phyloP scores from a whole-genome alignment of 2,113 vertebrate species.

The Catharus fuscescens region DNA sequence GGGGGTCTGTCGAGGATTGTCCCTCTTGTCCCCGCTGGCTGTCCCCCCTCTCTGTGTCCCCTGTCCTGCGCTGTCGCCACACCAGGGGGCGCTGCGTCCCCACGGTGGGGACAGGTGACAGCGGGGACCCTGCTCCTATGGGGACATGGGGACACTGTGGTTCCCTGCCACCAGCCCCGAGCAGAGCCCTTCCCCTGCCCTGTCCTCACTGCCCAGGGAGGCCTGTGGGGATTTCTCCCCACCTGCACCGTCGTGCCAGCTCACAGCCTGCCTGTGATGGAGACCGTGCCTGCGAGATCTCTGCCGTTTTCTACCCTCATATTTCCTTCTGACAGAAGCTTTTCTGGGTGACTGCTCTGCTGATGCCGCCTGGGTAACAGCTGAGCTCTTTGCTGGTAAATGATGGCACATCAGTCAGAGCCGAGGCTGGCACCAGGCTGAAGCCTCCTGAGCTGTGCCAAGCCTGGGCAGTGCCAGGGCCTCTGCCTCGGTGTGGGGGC shows the following conservation, averaged over 20 bases:
- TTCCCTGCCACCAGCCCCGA: rapidly evolving
- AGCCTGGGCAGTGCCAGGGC: not conserved
- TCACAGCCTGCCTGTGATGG: not conserved
- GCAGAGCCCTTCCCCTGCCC: not conserved
- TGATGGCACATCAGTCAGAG: conserved; percentile 49
- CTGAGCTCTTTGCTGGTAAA: conserved; percentile 56
- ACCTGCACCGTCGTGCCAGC: rapidly evolving
- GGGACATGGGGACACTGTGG: not conserved
- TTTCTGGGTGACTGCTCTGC: conserved; percentile 69
- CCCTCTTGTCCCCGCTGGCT: not conserved
- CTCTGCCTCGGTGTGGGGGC: rapidly evolving
- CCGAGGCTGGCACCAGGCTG: not conserved
- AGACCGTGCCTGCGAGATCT: conserved; percentile 44
- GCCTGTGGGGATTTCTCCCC: not conserved
- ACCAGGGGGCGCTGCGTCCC: not conserved
- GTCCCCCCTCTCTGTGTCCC: not conserved
- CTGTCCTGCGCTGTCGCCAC: not conserved
- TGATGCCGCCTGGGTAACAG: conserved; percentile 62
- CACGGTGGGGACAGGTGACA: not conserved
- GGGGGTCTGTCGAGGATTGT: not conserved
- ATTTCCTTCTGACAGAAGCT: conserved; percentile 43
- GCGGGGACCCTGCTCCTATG: rapidly evolving
- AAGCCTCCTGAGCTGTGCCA: not conserved
- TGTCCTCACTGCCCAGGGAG: rapidly evolving
- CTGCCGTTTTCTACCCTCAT: conserved; percentile 11